A percentile compares a stretch with the other conserved stretches of the same genome.
These are phyloP conservation scores for Delichon dasypus DNA, from an alignment of 2,797 vertebrate genomes.

Conservation along the genomic window DNA sequence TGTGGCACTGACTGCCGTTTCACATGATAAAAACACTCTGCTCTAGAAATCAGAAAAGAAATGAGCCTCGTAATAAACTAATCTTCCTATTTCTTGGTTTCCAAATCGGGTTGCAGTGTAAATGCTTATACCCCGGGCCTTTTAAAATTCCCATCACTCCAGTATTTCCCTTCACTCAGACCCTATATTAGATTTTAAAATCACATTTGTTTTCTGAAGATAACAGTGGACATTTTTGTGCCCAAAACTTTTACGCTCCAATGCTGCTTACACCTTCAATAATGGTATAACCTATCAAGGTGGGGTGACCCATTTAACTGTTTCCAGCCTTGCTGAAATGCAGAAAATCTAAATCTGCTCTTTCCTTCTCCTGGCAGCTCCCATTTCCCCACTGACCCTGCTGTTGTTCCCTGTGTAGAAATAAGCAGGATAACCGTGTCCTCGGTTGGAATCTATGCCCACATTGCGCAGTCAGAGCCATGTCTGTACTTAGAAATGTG, in stretches of 20 bases:
- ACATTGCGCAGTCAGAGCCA: neutral
- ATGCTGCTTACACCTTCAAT: neutral
- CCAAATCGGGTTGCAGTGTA: neutral
- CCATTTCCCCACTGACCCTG: neutral
- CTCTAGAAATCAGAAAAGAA: neutral
- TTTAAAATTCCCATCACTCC: constrained; percentile 15
- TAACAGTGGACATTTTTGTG: neutral
- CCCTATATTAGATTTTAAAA: neutral
- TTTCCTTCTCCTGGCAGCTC: neutral
- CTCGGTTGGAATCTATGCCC: neutral
- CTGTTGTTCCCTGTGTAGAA: neutral
- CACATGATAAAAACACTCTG: neutral
- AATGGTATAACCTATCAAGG: neutral
- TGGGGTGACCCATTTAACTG: neutral
- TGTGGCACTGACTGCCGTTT: neutral
- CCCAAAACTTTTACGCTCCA: neutral
- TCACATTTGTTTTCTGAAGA: neutral
- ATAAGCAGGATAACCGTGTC: neutral
- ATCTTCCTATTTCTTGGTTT: neutral
- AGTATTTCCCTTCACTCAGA: neutral
- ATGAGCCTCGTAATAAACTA: neutral
- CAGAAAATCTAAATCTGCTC: neutral
- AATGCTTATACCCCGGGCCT: neutral
- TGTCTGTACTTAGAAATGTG: neutral
- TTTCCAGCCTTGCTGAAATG: neutral